phyloP scores from a whole-genome alignment of 1,140 invertebrate species.

The Danaus melanippus region DNA sequence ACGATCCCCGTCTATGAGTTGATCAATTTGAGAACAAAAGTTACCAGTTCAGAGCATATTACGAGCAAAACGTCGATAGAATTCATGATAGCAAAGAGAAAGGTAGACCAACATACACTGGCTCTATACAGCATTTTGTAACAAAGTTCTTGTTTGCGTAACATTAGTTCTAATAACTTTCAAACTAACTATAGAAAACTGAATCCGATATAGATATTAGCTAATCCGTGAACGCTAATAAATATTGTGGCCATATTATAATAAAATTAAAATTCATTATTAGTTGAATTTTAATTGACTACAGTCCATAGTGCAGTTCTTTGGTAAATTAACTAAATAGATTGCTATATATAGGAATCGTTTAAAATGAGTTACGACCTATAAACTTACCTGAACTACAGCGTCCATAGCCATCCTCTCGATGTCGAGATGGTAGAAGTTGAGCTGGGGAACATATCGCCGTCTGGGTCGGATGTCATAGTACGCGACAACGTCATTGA shows the following conservation, averaged over 20 bases:
- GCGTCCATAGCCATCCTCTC: slow-evolving; percentile 60
- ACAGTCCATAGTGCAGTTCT: no score
- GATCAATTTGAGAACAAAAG: slow-evolving; percentile 15
- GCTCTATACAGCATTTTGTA: slow-evolving; percentile 28
- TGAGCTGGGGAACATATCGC: slow-evolving; percentile 77
- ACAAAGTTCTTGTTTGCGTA: slow-evolving; percentile 24
- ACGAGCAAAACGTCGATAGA: slow-evolving; percentile 19
- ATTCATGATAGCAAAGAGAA: slow-evolving; percentile 29
- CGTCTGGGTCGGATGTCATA: slow-evolving; percentile 59
- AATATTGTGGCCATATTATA: no score
- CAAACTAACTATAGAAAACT: slow-evolving; percentile 17
- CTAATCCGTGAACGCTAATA: background rate
- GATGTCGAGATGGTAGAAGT: slow-evolving; percentile 62
- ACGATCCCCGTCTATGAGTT: no score
- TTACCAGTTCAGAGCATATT: slow-evolving; percentile 14
- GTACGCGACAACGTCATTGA: slow-evolving; percentile 68
- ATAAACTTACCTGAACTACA: slow-evolving; percentile 50
- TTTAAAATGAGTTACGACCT: no score
- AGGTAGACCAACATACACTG: slow-evolving; percentile 23
- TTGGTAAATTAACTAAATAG: no score
- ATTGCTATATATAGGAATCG: no score
- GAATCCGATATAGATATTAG: slow-evolving; percentile 4
- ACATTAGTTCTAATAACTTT: slow-evolving; percentile 26
- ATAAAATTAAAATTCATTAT: no score
- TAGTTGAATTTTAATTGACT: no score